Evolutionary conservation across 2,888 invertebrate species (phyloP).

Genomic region (Meteorus colon): DNA sequence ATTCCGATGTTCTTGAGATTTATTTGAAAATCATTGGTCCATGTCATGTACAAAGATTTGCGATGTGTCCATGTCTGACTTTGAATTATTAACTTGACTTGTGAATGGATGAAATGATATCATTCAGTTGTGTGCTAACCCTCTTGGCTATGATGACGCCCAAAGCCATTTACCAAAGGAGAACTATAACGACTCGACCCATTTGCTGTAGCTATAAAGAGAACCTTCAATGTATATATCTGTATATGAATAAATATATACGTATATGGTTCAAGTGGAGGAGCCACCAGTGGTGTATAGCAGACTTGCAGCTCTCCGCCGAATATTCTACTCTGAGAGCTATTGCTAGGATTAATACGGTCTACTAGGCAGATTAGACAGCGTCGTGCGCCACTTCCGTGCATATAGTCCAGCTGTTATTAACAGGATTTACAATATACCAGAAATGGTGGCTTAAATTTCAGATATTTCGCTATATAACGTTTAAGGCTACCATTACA

Average conservation of each 20-base stretch:
- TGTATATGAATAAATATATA: constrained; percentile 15
- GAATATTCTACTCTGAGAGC: constrained; percentile 42
- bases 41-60: not conserved
- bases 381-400: constrained; percentile 41
- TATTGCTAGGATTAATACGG: constrained; percentile 52
- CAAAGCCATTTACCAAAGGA: not conserved
- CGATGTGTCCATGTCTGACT: not conserved
- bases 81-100: not conserved
- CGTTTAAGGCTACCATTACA: not conserved
- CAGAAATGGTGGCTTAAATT: constrained; percentile 24
- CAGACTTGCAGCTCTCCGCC: constrained; percentile 3
- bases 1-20: not conserved
- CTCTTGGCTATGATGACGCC: not conserved
- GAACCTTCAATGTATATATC: constrained; percentile 1
- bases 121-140: not conserved
- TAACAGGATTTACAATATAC: constrained; percentile 46
- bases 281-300: constrained; percentile 17
- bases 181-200: not conserved
- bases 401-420: constrained; percentile 43
- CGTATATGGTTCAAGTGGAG: not conserved
- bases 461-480: not conserved
- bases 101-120: not conserved
- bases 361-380: constrained; percentile 51
- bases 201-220: not conserved
- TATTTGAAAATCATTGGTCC: not conserved